These are phyloP conservation scores for Galeopsomyia nigrocyanea DNA, from an alignment of 2,888 invertebrate genomes.

Conservation along the genomic window DNA sequence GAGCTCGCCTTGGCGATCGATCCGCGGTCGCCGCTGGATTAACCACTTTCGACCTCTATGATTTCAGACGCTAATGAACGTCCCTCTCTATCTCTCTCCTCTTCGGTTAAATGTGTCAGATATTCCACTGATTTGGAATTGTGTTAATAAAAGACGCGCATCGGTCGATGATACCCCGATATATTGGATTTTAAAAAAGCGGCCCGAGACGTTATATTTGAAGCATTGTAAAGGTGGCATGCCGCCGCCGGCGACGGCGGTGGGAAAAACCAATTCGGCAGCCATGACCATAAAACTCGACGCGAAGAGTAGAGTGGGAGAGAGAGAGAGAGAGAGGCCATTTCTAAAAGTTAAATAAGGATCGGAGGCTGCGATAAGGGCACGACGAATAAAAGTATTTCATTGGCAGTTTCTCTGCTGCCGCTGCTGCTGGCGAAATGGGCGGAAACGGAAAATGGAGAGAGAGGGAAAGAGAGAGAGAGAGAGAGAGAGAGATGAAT, in stretches of 20 bases:
- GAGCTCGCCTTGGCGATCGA: slow-evolving; percentile 33
- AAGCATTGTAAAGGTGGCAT: too few relatives aligned
- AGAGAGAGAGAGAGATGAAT: slow-evolving; percentile 20
- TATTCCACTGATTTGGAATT: too few relatives aligned
- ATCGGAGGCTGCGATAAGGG: slow-evolving; percentile 4
- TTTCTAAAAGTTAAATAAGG: slow-evolving; percentile 34
- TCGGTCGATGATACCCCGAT: too few relatives aligned
- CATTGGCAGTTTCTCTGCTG: slow-evolving; percentile 23
- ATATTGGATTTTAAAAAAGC: too few relatives aligned
- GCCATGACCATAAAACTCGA: slow-evolving; percentile 17
- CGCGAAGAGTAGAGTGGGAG: background rate
- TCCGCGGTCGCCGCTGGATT: slow-evolving; percentile 31
- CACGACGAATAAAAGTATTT: slow-evolving; percentile 33
- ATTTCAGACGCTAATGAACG: slow-evolving; percentile 13
- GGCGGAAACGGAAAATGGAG: slow-evolving; percentile 36
- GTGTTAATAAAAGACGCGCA: too few relatives aligned
- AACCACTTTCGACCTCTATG: slow-evolving; percentile 38
- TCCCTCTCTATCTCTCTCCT: background rate
- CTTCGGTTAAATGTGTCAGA: too few relatives aligned
- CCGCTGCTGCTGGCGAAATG: background rate
- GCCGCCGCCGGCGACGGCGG: background rate
- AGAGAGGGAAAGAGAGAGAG: background rate
- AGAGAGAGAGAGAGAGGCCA: too few relatives aligned
- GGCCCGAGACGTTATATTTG: too few relatives aligned
- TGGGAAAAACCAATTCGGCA: slow-evolving; percentile 18